These are phyloP conservation scores for Numenius arquata DNA, from an alignment of 2,113 vertebrate species.

Conservation along the genomic window DNA sequence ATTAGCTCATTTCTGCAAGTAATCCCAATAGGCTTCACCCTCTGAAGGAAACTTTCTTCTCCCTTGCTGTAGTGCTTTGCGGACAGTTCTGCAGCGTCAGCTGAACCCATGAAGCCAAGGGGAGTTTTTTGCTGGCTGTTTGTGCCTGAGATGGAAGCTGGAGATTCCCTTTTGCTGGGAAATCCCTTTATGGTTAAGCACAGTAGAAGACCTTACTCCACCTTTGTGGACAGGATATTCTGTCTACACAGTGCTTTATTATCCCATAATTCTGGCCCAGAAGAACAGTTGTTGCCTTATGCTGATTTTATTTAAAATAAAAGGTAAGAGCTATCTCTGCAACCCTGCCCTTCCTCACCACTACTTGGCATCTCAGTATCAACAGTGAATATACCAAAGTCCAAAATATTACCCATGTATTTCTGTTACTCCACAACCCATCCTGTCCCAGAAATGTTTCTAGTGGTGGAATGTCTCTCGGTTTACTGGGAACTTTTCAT, in stretches of 20 bases:
- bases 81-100: not conserved
- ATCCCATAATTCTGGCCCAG: not conserved
- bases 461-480: not conserved
- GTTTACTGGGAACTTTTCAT: not conserved
- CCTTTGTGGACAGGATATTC: not conserved
- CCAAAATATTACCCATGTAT: not conserved
- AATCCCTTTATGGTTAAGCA: not conserved
- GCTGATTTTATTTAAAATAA: not conserved
- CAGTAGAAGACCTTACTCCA: not conserved
- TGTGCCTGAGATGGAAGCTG: not conserved
- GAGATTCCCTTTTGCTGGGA: conserved; percentile 30
- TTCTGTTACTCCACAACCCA: not conserved
- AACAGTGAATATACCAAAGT: not conserved
- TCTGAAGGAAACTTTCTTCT: not conserved
- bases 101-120: not conserved
- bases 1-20: not conserved
- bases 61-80: not conserved
- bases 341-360: not conserved
- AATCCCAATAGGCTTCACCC: not conserved
- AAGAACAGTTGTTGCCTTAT: not conserved
- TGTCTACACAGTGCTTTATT: not conserved
- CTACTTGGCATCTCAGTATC: not conserved
- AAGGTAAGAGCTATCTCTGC: not conserved
- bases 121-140: not conserved
- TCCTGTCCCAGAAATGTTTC: not conserved